Base-by-base conservation (phyloP, 2,113 vertebrate species). In the Choloepus hoffmanni region DNA sequence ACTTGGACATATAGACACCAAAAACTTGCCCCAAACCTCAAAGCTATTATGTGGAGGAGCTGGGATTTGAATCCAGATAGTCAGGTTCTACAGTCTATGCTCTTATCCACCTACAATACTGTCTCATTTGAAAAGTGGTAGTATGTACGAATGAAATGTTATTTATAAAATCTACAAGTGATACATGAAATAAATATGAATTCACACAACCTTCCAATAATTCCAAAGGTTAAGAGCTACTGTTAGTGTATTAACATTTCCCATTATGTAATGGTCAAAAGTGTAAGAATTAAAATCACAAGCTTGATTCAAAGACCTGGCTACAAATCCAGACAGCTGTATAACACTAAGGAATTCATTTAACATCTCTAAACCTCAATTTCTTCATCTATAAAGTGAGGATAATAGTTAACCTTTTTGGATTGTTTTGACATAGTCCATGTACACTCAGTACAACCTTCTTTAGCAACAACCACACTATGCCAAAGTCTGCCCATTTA, bases 291-390 rank as follows among this genome's bases (percentile, higher is more conserved):
- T 65, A 92, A 85, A 90, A 89, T 40, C 5, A 62, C 33, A 15
- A 90, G 65, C 5, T 81, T 90, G 24, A 77, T 85, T 95, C 89
- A 96, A 77, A 87, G 36, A 90, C 13, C 4, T 82, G 55, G 26
- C 63, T 94, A 87, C 19, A 53, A 77, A 7, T 73, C 50, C 40
- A 87, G 36, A 91, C 9, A 70, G 28, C 58, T 55, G 1, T 24
- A 1, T 36, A 93, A 94, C 15, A 70, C 24, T 21, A 67, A 8
- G 0, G 30, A 72, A 77, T 2, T 87, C 26, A 82, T 84, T 87
- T 95, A 88, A 96, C 40, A 90, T 76, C 33, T 85, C 70, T 90
- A 88, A 94, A 82, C 33, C 78, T 88, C 63, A 85, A 24, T 68
- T 85, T 63, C 43, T 95, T 88, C 58, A 84, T 58, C 76, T 87